Base-by-base conservation (phyloP, 2,797 vertebrate genomes). In the Takifugu ocellatus region DNA sequence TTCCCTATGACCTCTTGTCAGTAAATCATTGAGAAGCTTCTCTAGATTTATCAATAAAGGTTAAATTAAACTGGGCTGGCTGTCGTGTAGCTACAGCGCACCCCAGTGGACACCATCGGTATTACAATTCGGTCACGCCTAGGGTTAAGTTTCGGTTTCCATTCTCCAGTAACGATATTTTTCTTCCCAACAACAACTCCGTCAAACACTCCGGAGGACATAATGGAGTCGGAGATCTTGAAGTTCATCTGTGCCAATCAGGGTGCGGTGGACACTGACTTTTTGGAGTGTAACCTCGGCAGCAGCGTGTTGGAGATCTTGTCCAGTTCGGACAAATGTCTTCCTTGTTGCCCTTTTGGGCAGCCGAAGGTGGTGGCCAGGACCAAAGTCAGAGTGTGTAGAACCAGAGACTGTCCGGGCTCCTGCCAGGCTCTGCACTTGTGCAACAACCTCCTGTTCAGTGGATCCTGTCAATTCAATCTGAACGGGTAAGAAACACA, bases 381-480 rank as follows among this genome's bases (percentile, higher is more conserved):
- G 63, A 88, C 79, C 21, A 2, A 0, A 0, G 48, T 89, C 51
- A 81, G 51, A 2, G 52, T 91, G 53, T 92, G 91, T 46, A 61
- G 69, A 5, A 14, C 0, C 0, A 80, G 1, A 1, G 46, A 26
- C 5, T 92, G 91, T 2, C 0, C 0, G 1, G 79, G 81, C 0
- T 1, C 21, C 0, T 92, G 91, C 47, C 0, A 0, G 0, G 21
- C 11, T 0, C 62, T 92, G 0, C 91, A 92, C 54, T 51, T 92
- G 25, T 92, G 91, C 5, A 90, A 83, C 49, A 68, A 61, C 17
- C 49, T 76, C 59, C 69, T 92, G 1, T 36, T 82, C 49, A 36
- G 2, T 1, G 90, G 87, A 2, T 49, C 50, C 12, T 92, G 91
- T 33, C 26, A 3, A 0, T 88, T 67, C 63, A 45, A 0, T 0